phyloP scores from a whole-genome alignment of 2,113 vertebrate genomes.

The Tachysurus vachellii region DNA sequence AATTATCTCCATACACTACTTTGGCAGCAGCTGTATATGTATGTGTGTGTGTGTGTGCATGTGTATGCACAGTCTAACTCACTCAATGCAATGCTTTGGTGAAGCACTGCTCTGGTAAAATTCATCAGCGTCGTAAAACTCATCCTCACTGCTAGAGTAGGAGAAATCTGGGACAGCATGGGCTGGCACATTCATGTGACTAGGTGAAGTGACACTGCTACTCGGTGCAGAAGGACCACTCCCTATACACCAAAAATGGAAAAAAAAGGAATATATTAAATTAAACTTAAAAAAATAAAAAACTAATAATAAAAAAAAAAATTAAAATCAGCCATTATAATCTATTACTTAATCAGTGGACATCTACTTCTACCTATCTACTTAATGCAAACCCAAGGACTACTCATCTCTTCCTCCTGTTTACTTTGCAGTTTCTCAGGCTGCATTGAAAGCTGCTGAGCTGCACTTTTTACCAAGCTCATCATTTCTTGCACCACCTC shows the following conservation, averaged over 20 bases:
- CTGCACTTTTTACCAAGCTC: conserved; percentile 34
- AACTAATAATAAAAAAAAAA: neutral
- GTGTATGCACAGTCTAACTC: conserved; percentile 62
- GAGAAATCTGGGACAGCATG: conserved; percentile 97
- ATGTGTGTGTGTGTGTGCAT: neutral
- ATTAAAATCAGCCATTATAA: neutral
- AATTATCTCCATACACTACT: conserved; percentile 1
- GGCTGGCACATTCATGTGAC: conserved; percentile 90
- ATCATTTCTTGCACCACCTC: conserved; percentile 33
- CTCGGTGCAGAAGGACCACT: conserved; percentile 92
- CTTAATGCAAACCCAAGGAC: conserved; percentile 6
- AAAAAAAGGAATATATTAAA: neutral
- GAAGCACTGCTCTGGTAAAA: conserved; percentile 93
- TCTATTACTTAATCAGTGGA: neutral
- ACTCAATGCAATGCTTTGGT: conserved; percentile 91
- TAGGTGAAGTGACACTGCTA: conserved; percentile 89
- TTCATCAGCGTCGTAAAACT: conserved; percentile 98
- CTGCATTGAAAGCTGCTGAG: conserved; percentile 25
- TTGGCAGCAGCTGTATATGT: neutral
- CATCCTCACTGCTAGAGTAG: conserved; percentile 98
- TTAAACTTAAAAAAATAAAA: neutral
- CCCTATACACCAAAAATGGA: conserved; percentile 68
- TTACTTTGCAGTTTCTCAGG: conserved; percentile 32
- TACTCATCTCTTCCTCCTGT: neutral
- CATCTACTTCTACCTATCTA: neutral